These are phyloP conservation scores for Dicrostonyx torquatus DNA, from an alignment of 2,797 vertebrate species.

Conservation along the genomic window DNA sequence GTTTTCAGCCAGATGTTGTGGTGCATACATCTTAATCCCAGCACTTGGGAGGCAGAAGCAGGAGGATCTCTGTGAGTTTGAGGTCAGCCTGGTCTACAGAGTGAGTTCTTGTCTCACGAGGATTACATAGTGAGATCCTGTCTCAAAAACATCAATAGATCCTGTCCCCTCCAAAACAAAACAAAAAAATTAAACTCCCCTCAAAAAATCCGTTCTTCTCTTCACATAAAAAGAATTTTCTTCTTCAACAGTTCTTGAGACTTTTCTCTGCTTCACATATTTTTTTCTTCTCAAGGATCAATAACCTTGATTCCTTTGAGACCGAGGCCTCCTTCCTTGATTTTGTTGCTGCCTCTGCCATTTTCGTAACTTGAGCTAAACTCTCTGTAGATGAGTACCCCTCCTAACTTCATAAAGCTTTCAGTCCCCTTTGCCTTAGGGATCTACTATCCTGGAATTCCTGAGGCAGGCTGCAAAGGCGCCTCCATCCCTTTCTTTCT, in stretches of 20 bases:
- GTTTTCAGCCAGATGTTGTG: neutral
- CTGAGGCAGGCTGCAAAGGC: neutral
- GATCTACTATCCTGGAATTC: neutral
- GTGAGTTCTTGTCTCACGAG: neutral
- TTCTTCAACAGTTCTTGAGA: neutral
- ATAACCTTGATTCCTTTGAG: neutral
- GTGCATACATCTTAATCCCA: neutral
- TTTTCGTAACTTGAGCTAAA: neutral
- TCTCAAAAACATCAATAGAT: neutral
- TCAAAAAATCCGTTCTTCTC: neutral
- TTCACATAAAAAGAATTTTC: neutral
- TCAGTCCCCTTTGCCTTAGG: neutral
- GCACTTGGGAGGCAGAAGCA: neutral
- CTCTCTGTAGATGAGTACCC: neutral
- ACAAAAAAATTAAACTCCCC: no score
- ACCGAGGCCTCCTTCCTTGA: neutral
- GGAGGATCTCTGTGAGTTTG: neutral
- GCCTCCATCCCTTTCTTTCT: neutral
- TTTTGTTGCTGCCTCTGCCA: neutral
- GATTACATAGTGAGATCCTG: neutral
- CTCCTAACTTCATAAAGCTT: neutral
- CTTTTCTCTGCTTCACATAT: conserved; percentile 43
- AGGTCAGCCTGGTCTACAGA: neutral
- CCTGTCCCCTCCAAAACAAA: neutral
- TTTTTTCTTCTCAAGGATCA: neutral